A percentile compares a stretch with the other conserved stretches of the same genome.
These are phyloP conservation scores for Hydractinia echinata DNA, from an alignment of 30 jellyfish, hydroid and myxozoan species.

Conservation along the genomic window DNA sequence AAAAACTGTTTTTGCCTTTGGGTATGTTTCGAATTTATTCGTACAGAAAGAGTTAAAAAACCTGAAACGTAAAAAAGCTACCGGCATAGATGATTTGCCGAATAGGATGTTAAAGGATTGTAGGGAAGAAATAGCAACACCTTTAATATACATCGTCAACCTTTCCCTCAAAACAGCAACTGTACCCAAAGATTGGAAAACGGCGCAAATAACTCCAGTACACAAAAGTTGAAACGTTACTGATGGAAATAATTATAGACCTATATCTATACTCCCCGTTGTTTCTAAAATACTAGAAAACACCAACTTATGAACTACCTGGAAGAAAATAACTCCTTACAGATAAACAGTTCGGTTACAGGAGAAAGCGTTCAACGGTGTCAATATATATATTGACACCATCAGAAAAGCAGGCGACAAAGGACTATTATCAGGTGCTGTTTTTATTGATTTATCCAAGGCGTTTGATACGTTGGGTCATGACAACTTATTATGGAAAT, in stretches of 20 bases:
- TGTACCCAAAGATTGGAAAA: too few species aligned
- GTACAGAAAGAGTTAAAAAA: too few species aligned
- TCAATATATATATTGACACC: not conserved
- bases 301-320: too few species aligned
- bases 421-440: slow-evolving; percentile 2
- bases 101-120: slow-evolving; percentile 9
- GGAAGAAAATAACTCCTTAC: not conserved
- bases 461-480: slow-evolving; percentile 6
- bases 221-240: too few species aligned
- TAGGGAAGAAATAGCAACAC: not conserved
- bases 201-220: too few species aligned
- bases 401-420: slow-evolving; percentile 8
- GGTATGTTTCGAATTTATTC: too few species aligned
- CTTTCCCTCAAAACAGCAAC: not conserved
- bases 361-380: slow-evolving; percentile 2
- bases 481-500: not conserved
- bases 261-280: too few species aligned
- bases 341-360: not conserved
- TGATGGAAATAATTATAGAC: too few species aligned
- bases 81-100: slow-evolving; percentile 20
- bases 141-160: not conserved
- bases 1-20: not conserved
- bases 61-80: slow-evolving; percentile 21
- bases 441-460: slow-evolving; percentile 2
- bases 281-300: too few species aligned